Base-by-base conservation (phyloP, 2,113 vertebrate genomes). In the Halcyon senegalensis region DNA sequence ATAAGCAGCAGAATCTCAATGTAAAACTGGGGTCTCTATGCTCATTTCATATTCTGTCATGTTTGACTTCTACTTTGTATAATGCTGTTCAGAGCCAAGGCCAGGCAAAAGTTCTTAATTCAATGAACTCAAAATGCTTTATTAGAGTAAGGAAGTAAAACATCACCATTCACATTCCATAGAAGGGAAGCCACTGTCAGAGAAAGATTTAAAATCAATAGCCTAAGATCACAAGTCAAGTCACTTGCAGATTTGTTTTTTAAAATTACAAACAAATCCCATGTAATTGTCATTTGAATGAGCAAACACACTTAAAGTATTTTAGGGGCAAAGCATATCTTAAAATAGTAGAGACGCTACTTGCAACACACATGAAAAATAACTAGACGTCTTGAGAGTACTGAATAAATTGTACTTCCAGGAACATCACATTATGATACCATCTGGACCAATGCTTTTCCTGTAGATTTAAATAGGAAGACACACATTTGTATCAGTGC, bases 51-150 rank as follows among this genome's bases (percentile, higher is more conserved):
- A 77, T 62, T 74, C 83, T 94, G 5, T 30, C n/a, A 27, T 46
- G 9, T 69, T 70, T 35, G 15, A 53, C 23, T 86, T 76, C 10
- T 72, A 15, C 12, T 66, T 90, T 84, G 16, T 55, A 76, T 13
- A 46, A 5, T 12, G 15, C 1, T 63, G 17, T 21, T 21, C 13
- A 87, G 56, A 84, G 51, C 4, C 0, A 0, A 58, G 30, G 8
- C 31, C 51, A 77, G 41, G 70, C 8, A 60, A 31, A 60, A 56
- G 24, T 13, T 83, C 9, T n/a, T 63, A 51, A 60, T 20, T 5
- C 35, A 37, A 79, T 48, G 14, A 92, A 59, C 11, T 86, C 25
- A 25, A 41, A 94, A 30, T 31, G 14, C 4, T 63, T 91, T 59
- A 17, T 25, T 66, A 30, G 69, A 17, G 8, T 3, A 60, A 2